Evolutionary conservation across 2,888 invertebrate species (phyloP).

Genomic region (Pollenia griseotomentosa): DNA sequence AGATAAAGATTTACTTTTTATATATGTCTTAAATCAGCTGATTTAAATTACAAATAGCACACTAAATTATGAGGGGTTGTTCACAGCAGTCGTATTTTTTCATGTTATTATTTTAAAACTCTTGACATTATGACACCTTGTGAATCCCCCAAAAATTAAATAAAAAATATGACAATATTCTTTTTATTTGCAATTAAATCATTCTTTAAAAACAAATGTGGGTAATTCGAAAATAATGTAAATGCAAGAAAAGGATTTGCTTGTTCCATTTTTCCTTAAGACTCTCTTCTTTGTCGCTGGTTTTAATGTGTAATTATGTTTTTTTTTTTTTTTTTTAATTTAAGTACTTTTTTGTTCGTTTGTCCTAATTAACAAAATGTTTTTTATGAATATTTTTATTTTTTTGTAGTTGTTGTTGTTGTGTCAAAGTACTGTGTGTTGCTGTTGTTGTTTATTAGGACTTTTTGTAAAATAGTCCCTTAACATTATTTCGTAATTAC

Average conservation of each 20-base stretch:
- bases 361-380: constrained; percentile 67
- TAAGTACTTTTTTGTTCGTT: constrained; percentile 25
- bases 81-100: too few species aligned
- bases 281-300: constrained; percentile 2
- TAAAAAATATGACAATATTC: background rate
- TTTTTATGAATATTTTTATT: constrained; percentile 12
- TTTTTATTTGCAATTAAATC: too few species aligned
- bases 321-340: constrained; percentile 18
- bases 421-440: constrained; percentile 12
- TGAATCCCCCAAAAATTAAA: background rate
- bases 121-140: too few species aligned
- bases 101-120: too few species aligned
- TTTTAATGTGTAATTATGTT: background rate
- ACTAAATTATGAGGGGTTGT: too few species aligned
- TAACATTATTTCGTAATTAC: constrained; percentile 72
- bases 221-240: too few species aligned
- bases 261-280: background rate
- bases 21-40: too few species aligned
- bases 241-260: background rate
- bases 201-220: too few species aligned
- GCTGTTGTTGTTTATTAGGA: constrained; percentile 49
- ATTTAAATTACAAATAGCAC: too few species aligned
- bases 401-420: constrained; percentile 18
- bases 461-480: constrained; percentile 68
- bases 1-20: too few species aligned